Conservation (phyloP, 2,113 vertebrate species). For the Pardalotus punctatus region DNA sequence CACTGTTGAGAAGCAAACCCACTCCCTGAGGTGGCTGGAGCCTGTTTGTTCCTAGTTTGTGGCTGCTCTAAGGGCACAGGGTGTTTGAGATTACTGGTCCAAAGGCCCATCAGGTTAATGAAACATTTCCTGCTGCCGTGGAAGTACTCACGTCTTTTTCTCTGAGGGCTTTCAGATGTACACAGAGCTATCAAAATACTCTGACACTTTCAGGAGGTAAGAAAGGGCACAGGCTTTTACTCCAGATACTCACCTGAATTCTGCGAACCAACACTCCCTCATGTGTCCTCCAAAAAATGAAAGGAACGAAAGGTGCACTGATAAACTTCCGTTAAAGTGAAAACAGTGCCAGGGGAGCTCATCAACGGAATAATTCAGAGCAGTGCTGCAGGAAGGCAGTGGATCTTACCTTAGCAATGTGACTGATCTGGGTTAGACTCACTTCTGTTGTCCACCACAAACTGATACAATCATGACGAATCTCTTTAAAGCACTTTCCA, state of each 20-base stretch:
- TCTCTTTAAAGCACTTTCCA: background rate
- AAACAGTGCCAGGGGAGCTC: background rate
- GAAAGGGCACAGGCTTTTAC: background rate
- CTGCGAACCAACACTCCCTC: background rate
- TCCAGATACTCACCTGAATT: background rate
- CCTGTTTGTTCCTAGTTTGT: background rate
- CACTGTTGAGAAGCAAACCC: background rate
- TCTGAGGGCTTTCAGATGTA: background rate
- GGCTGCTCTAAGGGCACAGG: background rate
- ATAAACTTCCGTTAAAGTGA: background rate
- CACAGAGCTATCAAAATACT: background rate
- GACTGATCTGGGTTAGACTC: background rate
- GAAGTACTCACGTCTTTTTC: background rate
- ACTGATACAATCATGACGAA: background rate
- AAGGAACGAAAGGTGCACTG: background rate
- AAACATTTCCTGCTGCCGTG: background rate
- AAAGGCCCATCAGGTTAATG: background rate
- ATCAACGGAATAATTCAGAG: background rate
- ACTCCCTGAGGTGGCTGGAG: background rate
- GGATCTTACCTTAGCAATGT: background rate
- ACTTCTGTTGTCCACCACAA: background rate
- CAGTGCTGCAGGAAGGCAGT: background rate
- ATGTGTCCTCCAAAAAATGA: background rate
- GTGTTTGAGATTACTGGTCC: background rate
- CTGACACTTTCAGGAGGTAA: background rate